phyloP scores from a whole-genome alignment of 1,140 invertebrate genomes.

The Paraescarpia echinospica region DNA sequence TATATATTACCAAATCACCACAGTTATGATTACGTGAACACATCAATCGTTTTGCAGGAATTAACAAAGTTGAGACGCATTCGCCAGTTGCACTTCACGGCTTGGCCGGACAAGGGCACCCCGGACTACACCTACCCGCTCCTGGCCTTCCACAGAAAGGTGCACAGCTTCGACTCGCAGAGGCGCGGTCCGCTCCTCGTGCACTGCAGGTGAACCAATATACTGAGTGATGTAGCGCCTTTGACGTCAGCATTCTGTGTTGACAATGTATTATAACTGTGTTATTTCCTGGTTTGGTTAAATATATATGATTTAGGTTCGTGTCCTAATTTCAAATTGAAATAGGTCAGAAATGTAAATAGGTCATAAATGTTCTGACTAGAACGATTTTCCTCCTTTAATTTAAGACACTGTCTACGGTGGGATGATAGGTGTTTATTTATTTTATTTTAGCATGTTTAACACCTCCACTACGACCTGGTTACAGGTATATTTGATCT shows the following conservation, averaged over 20 bases:
- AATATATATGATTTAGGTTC: too few relatives aligned
- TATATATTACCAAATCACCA: not conserved
- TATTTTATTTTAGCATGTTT: too few relatives aligned
- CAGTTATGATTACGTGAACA: too few relatives aligned
- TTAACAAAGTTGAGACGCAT: not conserved
- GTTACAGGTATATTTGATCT: too few relatives aligned
- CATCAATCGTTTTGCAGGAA: not conserved
- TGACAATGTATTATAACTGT: too few relatives aligned
- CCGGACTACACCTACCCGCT: constrained; percentile 21
- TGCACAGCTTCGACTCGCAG: constrained; percentile 4
- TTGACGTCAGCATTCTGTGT: too few relatives aligned
- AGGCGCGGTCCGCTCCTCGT: constrained; percentile 20
- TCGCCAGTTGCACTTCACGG: constrained; percentile 21
- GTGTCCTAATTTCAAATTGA: not conserved
- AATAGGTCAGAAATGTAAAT: not conserved
- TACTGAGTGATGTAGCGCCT: not conserved
- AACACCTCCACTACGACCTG: too few relatives aligned
- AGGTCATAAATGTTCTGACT: not conserved
- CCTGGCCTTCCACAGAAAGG: constrained; percentile 19
- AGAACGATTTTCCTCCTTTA: not conserved
- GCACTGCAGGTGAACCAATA: constrained; percentile 27
- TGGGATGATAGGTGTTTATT: too few relatives aligned
- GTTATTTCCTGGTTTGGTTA: too few relatives aligned
- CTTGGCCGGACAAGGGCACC: constrained; percentile 21
- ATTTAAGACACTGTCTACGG: too few relatives aligned